phyloP scores from a whole-genome alignment of 2,888 invertebrate species.

The Liodrosophila aerea region DNA sequence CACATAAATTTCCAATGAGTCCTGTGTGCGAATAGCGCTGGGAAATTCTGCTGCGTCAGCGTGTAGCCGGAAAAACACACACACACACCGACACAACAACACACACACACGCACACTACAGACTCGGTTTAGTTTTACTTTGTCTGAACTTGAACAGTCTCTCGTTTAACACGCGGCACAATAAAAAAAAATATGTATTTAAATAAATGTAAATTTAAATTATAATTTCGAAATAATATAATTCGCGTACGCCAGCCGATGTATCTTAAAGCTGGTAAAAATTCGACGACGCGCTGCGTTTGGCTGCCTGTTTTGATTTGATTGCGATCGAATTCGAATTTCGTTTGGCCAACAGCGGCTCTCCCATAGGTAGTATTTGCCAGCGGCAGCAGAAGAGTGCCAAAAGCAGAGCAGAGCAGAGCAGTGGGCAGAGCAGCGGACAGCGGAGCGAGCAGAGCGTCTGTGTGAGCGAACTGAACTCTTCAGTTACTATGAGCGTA shows the following conservation, averaged over 20 bases:
- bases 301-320: constrained; percentile 71
- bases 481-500: constrained; percentile 70
- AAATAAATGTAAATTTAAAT: constrained; percentile 4
- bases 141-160: background rate
- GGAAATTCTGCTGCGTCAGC: constrained; percentile 24
- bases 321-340: constrained; percentile 62
- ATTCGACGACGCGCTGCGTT: constrained; percentile 67
- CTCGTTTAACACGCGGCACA: background rate
- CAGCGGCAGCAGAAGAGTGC: constrained; percentile 14
- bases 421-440: constrained; percentile 1
- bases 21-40: constrained; percentile 35
- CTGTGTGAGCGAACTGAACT: constrained; percentile 54
- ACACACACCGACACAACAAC: background rate
- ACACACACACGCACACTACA: background rate
- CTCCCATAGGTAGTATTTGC: constrained; percentile 27
- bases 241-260: constrained; percentile 14
- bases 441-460: constrained; percentile 2
- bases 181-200: constrained; percentile 10
- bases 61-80: too few relatives aligned
- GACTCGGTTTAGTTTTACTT: background rate
- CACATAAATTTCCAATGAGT: constrained; percentile 56
- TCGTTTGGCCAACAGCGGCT: constrained; percentile 16
- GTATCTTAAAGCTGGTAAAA: constrained; percentile 19
- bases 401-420: constrained; percentile 14
- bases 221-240: constrained; percentile 1